Evolutionary conservation across 2,113 vertebrate genomes (phyloP), one percentile per base, ranked within the genome.

Genomic region (Mus pahari): DNA sequence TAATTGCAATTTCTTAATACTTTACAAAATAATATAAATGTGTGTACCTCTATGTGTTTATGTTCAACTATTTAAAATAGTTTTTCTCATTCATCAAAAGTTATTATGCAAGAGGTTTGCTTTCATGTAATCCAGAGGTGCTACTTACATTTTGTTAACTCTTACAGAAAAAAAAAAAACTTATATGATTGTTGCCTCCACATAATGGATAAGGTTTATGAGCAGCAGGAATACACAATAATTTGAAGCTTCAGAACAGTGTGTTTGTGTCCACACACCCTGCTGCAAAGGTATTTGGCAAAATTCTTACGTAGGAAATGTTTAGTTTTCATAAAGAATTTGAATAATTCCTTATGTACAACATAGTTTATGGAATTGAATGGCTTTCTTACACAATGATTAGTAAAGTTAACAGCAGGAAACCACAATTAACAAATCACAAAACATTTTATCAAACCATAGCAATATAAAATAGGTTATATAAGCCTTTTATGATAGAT

Each of bases 391-490:
- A 90, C 42, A 87, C 12, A 95, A 77, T 5, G 86, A 48, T 77
- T 89, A 78, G 83, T 79, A 89, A 89, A 90, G 31, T 90, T 58
- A 17, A 5, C 13, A 96, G 5, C 6, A 90, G n/a, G 92, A 84
- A 26, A 88, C 24, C 14, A n/a, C 64, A 14, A 75, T 91, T 88
- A 92, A 83, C 33, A 90, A 93, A 96, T 74, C 24, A 77, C 6
- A 55, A 75, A 74, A 75, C 3, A 81, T 20, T 95, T 88, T 81
- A 89, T 89, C 53, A 89, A 84, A 77, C 13, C 5, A 58, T 53
- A 95, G 50, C 45, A 95, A 88, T 16, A 39, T 89, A 94, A 88
- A 84, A 87, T 87, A 71, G 28, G 77, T 48, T 75, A 64, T 14
- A 70, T 50, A 42, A 90, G 71, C 36, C 70, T 42, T 94, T 90